Conservation (phyloP, 2,797 vertebrate genomes). For the Luscinia megarhynchos region DNA sequence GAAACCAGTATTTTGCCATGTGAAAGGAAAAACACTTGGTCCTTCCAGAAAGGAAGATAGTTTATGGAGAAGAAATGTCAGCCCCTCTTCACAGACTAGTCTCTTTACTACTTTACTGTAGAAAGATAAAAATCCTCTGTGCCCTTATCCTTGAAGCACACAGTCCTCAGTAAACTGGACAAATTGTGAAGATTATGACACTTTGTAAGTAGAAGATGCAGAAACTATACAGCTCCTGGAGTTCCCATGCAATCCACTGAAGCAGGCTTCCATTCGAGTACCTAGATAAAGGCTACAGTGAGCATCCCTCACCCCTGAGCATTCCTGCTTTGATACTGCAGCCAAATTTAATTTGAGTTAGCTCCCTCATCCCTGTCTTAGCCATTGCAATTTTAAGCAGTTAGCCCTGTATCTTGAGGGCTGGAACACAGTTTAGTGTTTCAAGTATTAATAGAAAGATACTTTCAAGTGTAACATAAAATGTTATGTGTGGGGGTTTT, state of each 20-base stretch:
- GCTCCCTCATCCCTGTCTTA: not conserved
- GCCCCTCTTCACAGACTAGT: too few species aligned
- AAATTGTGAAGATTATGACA: not conserved
- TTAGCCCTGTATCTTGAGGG: not conserved
- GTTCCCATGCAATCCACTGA: not conserved
- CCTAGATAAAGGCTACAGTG: not conserved
- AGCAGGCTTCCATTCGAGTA: not conserved
- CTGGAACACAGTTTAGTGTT: not conserved
- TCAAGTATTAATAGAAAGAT: not conserved
- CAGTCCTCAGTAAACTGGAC: not conserved
- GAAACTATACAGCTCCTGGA: not conserved
- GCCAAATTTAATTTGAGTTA: not conserved
- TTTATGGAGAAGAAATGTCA: not conserved
- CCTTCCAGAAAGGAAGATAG: not conserved
- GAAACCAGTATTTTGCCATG: not conserved
- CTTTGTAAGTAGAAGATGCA: not conserved
- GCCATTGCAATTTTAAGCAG: not conserved
- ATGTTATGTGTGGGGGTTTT: not conserved
- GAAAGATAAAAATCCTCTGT: not conserved
- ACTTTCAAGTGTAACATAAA: not conserved
- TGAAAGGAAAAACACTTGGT: not conserved
- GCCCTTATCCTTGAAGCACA: not conserved
- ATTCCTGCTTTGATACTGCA: not conserved
- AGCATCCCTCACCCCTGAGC: not conserved
- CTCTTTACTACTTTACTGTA: not conserved